phyloP scores from a whole-genome alignment of 2,113 vertebrate species.

The Urocolius indicus region DNA sequence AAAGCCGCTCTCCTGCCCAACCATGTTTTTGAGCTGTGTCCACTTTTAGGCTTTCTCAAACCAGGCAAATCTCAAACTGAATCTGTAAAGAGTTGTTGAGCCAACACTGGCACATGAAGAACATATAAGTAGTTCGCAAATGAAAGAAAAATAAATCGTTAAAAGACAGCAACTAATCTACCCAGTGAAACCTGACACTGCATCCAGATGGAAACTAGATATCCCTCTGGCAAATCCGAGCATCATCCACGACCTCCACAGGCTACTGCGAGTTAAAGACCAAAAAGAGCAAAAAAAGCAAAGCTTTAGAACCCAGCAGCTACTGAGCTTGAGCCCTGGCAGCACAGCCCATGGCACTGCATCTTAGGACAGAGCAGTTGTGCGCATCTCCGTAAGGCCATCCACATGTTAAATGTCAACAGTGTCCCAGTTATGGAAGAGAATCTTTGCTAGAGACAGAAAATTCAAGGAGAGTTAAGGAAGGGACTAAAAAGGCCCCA shows the following conservation, averaged over 20 bases:
- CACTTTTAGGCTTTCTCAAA: not conserved
- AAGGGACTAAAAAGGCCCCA: not conserved
- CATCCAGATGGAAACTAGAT: not conserved
- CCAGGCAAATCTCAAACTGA: not conserved
- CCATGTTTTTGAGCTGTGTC: not conserved
- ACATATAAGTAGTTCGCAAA: not conserved
- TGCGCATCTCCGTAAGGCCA: not conserved
- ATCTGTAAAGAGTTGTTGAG: not conserved
- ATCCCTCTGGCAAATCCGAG: not conserved
- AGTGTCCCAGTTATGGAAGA: not conserved
- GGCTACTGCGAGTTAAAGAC: not conserved
- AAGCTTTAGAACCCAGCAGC: not conserved
- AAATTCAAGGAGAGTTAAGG: not conserved
- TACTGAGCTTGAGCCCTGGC: not conserved
- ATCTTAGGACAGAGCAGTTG: not conserved
- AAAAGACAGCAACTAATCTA: not conserved
- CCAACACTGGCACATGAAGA: not conserved
- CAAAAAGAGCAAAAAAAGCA: not conserved
- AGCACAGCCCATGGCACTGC: not conserved
- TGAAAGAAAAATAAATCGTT: not conserved
- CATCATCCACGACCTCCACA: not conserved
- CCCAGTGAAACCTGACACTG: not conserved
- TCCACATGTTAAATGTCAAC: accelerated
- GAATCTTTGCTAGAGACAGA: not conserved
- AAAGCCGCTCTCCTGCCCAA: not conserved